A percentile compares a stretch with the other conserved stretches of the same genome.
Conservation (phyloP, 35 echinoderm and acorn worm genomes). For the Heliocidaris erythrogramma region DNA sequence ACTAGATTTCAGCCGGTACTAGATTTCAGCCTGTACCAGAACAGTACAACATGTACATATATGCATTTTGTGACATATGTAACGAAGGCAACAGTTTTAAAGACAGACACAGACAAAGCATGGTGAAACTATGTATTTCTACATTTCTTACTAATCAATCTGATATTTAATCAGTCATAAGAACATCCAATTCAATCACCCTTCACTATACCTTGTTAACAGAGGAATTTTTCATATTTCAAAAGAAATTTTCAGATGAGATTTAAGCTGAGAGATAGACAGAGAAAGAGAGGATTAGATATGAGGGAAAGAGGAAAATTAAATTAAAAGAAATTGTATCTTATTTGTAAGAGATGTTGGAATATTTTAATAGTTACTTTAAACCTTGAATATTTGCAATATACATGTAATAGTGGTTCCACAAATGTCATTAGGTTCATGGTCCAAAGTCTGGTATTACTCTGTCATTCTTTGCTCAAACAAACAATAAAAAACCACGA, state of each 20-base stretch:
- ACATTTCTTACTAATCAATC: not conserved
- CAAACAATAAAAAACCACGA: not conserved
- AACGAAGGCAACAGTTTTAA: too few species aligned
- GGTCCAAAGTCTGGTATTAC: not conserved
- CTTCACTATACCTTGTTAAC: not conserved
- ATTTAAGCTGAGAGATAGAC: not conserved
- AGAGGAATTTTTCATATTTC: not conserved
- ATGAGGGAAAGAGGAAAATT: not conserved
- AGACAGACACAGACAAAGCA: too few species aligned
- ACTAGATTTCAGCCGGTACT: not conserved
- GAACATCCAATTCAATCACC: not conserved
- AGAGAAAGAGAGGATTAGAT: not conserved
- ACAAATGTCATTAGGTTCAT: not conserved
- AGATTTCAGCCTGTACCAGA: not conserved
- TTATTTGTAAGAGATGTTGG: not conserved
- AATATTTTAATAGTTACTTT: not conserved
- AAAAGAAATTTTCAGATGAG: too few species aligned
- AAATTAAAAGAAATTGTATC: too few species aligned
- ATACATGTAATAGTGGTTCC: not conserved
- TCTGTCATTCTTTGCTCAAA: not conserved
- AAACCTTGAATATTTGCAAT: not conserved
- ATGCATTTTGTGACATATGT: not conserved
- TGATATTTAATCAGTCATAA: not conserved
- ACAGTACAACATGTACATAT: not conserved
- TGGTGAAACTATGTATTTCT: too few species aligned